Conservation (phyloP, 2,888 invertebrate species). For the Odontomyia ornata region DNA sequence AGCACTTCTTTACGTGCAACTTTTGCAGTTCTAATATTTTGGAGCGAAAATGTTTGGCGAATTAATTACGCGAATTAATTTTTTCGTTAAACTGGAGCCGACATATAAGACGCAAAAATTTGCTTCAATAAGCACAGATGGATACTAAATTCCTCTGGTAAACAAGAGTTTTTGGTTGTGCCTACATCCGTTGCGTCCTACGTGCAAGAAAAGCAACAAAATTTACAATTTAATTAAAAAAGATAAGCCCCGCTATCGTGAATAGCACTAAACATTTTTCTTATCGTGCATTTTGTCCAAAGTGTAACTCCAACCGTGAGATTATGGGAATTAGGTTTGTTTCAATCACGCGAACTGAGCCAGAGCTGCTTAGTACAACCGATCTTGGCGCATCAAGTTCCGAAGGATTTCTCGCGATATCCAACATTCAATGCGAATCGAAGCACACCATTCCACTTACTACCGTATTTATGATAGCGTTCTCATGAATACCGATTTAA, state of each 20-base stretch:
- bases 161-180: too few species aligned
- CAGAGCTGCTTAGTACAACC: not conserved
- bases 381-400: not conserved
- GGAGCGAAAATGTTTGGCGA: too few species aligned
- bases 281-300: not conserved
- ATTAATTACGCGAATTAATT: too few species aligned
- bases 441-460: not conserved
- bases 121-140: not conserved
- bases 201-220: too few species aligned
- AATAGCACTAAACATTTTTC: not conserved
- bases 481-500: too few species aligned
- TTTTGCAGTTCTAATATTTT: too few species aligned
- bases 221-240: too few species aligned
- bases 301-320: not conserved
- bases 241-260: not conserved
- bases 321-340: not conserved
- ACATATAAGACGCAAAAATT: not conserved
- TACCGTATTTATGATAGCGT: too few species aligned
- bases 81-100: not conserved
- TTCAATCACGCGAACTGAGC: not conserved
- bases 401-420: not conserved
- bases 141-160: too few species aligned
- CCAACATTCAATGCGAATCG: not conserved
- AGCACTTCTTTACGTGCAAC: not conserved
- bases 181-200: too few species aligned